Base-by-base conservation (phyloP, 2,113 vertebrate genomes). In the Lophius piscatorius region DNA sequence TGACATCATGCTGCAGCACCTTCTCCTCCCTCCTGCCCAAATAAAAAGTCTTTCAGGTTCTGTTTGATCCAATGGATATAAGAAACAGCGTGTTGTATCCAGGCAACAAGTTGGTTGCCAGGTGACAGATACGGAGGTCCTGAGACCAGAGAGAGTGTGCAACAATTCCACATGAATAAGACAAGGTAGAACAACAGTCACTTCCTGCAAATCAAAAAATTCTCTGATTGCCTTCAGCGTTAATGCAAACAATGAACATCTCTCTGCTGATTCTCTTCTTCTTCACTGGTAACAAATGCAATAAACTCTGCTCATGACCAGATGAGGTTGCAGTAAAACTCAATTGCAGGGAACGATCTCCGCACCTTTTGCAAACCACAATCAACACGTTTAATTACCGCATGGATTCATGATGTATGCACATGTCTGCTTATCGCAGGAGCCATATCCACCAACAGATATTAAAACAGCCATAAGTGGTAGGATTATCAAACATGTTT, bases 21-120 rank as follows among this genome's bases (percentile, higher is more conserved):
- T n/a, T 17, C 6, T 39, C 49, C 52, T 17, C n/a, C 49, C 10
- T 12, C 51, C 26, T 2, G 33, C 46, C 70, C 51, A 56, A 38
- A 74, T 24, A 73, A 29, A 72, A 65, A 70, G 36, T 70, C 63
- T 77, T 80, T 86, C 64, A 74, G 31, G 52, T 60, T 14, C 59
- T 31, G 47, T 82, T 72, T 80, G 63, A 89, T 87, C 77, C 64
- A 47, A 45, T 71, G 42, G 59, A 85, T 81, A 83, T 71, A 62
- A 82, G 84, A 78, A 86, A 84, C 76, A 63, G 68, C 49, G 41
- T 70, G 72, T 86, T 63, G 89, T 92, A 88, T 88, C 91, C 82
- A 86, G 83, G 91, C 91, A 92, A 92, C 90, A 87, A 67, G 60
- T 80, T 70, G 24, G 90, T 92, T 92, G 90, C 91, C 87, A 90